Conservation (phyloP, 2,888 invertebrate genomes). For the Periphyllus acericola region DNA sequence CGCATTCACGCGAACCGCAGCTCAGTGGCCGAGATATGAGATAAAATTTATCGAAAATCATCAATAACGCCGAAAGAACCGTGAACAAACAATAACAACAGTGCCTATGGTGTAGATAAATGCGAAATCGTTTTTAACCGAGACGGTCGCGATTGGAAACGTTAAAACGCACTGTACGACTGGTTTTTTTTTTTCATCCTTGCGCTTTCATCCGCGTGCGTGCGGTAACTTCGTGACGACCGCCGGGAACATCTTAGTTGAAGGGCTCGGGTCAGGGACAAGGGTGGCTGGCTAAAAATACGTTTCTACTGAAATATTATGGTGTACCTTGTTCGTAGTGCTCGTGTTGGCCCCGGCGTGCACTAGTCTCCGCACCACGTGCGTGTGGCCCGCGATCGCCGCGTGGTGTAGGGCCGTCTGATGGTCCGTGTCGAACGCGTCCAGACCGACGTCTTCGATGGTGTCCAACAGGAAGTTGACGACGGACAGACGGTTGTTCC, state of each 20-base stretch:
- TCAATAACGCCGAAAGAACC: not conserved
- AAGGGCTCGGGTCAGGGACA: too few relatives aligned
- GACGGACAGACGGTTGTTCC: constrained; percentile 75
- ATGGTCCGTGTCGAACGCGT: constrained; percentile 75
- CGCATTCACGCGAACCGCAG: not conserved
- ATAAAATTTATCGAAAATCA: constrained; percentile 1
- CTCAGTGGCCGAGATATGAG: not conserved
- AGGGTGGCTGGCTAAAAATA: too few relatives aligned
- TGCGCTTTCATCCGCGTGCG: not conserved
- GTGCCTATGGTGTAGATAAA: too few relatives aligned
- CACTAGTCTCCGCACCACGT: constrained; percentile 75
- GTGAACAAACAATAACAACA: too few relatives aligned
- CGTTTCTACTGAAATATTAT: too few relatives aligned
- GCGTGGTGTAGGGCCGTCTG: constrained; percentile 82
- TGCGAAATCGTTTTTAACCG: not conserved
- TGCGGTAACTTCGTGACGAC: too few relatives aligned
- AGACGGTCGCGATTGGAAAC: not conserved
- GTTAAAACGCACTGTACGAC: not conserved
- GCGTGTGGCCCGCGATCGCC: constrained; percentile 77
- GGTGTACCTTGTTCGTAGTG: constrained; percentile 75
- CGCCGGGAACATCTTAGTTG: too few relatives aligned
- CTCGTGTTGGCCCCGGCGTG: constrained; percentile 76
- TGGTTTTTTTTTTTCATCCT: not conserved
- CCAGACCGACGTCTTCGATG: constrained; percentile 72
- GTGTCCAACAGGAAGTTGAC: constrained; percentile 75